Percentiles rank a stretch among this genome's conserved stretches.
Conservation (phyloP, 1,140 invertebrate species). For the Drosophila nebulosa region DNA sequence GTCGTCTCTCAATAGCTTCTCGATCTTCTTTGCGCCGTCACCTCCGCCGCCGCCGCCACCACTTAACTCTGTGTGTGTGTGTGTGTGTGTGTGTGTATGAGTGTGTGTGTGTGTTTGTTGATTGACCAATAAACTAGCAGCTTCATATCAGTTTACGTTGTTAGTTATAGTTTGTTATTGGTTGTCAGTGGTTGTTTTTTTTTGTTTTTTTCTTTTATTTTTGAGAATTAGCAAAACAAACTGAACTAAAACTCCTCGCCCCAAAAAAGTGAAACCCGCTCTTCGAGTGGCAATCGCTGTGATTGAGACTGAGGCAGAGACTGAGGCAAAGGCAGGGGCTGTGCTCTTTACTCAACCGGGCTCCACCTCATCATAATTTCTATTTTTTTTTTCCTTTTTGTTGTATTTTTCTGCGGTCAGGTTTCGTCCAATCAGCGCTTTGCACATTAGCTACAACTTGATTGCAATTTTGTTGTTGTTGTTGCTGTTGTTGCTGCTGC, state of each 20-base stretch:
- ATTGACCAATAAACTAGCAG: constrained; percentile 78
- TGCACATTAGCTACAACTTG: constrained; percentile 73
- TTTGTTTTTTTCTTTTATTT: background rate
- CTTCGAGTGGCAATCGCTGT: constrained; percentile 45
- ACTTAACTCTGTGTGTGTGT: too few species aligned
- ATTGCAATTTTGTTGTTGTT: constrained; percentile 56
- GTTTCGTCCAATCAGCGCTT: constrained; percentile 77
- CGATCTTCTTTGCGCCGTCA: constrained; percentile 2
- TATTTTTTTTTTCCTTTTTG: constrained; percentile 32
- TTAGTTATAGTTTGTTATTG: constrained; percentile 79
- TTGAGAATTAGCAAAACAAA: constrained; percentile 42
- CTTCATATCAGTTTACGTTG: constrained; percentile 75
- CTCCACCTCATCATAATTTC: constrained; percentile 71
- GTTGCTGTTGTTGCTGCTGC: constrained; percentile 29
- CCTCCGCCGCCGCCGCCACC: too few species aligned
- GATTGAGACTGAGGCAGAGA: too few species aligned
- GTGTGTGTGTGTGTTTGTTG: constrained; percentile 1
- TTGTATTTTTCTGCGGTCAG: constrained; percentile 56
- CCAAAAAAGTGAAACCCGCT: constrained; percentile 74
- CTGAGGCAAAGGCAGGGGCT: too few species aligned
- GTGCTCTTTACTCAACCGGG: constrained; percentile 76
- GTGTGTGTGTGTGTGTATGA: too few species aligned
- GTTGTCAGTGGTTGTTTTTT: constrained; percentile 26
- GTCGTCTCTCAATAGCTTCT: constrained; percentile 8
- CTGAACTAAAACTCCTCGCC: constrained; percentile 44